Conservation (phyloP, 2,888 invertebrate genomes). For the Drosophila atripex region DNA sequence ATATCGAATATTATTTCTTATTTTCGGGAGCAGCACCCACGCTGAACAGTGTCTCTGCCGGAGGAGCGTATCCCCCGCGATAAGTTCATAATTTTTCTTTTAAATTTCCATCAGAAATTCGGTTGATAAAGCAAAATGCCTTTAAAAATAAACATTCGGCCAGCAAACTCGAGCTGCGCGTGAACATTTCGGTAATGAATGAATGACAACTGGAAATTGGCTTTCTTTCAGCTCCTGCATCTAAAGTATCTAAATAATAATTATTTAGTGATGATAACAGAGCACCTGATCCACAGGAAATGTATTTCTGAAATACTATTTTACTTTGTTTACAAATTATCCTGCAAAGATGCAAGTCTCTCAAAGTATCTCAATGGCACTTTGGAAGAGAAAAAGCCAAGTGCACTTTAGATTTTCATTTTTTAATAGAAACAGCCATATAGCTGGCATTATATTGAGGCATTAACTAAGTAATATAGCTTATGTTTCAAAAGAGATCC, state of each 20-base stretch:
- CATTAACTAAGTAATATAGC: too few species aligned
- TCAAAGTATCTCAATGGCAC: constrained; percentile 13
- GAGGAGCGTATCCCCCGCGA: neutral
- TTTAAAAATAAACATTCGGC: constrained; percentile 59
- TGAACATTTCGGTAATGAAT: constrained; percentile 61
- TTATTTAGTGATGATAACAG: constrained; percentile 1
- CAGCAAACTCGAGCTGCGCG: constrained; percentile 26
- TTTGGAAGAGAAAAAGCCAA: constrained; percentile 11
- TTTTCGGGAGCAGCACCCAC: constrained; percentile 1
- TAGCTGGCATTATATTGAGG: too few species aligned
- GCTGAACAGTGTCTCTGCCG: neutral
- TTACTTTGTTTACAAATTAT: constrained; percentile 31
- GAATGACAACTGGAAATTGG: constrained; percentile 73
- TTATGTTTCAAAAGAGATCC: too few species aligned
- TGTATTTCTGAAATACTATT: constrained; percentile 17
- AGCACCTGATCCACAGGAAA: neutral
- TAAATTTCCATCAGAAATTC: constrained; percentile 29
- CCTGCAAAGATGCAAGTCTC: constrained; percentile 6
- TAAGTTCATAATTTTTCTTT: constrained; percentile 34
- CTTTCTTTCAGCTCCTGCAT: constrained; percentile 9
- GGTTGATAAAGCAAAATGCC: constrained; percentile 52
- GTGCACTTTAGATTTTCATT: too few species aligned
- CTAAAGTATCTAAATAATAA: constrained; percentile 37
- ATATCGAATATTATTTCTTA: neutral
- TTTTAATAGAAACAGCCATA: too few species aligned